These are phyloP conservation scores for Ridgeia piscesae DNA, from an alignment of 1,140 invertebrate genomes.

Conservation along the genomic window DNA sequence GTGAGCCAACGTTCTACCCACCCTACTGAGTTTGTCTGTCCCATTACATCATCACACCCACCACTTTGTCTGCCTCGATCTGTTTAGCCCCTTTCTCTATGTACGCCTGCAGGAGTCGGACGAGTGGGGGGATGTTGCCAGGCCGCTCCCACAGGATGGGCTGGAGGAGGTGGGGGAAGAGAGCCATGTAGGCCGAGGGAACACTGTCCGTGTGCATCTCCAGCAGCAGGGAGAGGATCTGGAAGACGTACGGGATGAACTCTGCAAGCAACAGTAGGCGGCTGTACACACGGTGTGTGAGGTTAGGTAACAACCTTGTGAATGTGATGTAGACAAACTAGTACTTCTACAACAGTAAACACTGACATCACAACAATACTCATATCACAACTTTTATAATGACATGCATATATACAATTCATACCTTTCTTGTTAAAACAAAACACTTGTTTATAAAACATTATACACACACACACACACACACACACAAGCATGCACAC, in stretches of 20 bases:
- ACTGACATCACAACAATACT: too few species aligned
- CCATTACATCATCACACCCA: conserved; percentile 25
- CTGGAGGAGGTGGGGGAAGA: conserved; percentile 84
- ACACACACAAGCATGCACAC: too few species aligned
- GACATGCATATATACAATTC: too few species aligned
- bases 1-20: background rate
- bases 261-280: conserved; percentile 64
- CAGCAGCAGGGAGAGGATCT: conserved; percentile 89
- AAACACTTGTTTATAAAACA: too few species aligned
- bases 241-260: conserved; percentile 96
- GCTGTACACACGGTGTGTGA: too few species aligned
- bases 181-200: conserved; percentile 80
- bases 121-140: conserved; percentile 88
- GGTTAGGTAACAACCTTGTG: too few species aligned
- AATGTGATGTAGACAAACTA: too few species aligned
- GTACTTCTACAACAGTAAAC: too few species aligned
- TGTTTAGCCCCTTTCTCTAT: conserved; percentile 20
- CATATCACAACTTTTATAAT: too few species aligned
- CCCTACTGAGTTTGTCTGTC: conserved; percentile 10
- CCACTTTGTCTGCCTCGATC: conserved; percentile 65
- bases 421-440: too few species aligned
- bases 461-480: too few species aligned
- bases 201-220: conserved; percentile 72
- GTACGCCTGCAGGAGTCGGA: conserved; percentile 74
- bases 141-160: conserved; percentile 89